Evolutionary conservation across 2,888 invertebrate species (phyloP), one percentile per base, ranked within the genome.

Genomic region (Lochmaea crataegi): DNA sequence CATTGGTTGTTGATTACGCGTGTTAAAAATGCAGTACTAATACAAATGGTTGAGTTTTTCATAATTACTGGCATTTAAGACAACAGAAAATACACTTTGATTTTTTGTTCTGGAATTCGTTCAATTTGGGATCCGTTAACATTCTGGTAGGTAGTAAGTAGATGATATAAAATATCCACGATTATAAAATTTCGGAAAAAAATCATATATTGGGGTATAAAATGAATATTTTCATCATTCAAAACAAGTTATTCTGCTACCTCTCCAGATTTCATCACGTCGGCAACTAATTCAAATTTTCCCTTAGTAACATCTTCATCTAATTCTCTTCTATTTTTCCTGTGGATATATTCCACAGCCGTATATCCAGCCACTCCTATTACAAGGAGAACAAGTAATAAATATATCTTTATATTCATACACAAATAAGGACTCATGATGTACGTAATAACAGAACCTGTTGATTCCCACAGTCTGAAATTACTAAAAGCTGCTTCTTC

Each of bases 401-500:
- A 87, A 82, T 91, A 91, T 7, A 96, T 85, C 82, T 96, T 96
- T 0, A 91, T 88, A 66, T 90, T 87, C 0, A 94, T 93, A 82
- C 94, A 94, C 6, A 96, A 86, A 82, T 92, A 92, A 2, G 94
- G 92, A 60, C 94, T 95, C 72, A 93, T 92, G 0, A 92, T 91
- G 81, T 96, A 97, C 1, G 95, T 93, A 70, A 96, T 90, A 14
- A 96, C 95, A 73, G 96, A 96, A 66, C 97, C 97, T 0, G 94
- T 91, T 0, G 96, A 93, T 86, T 97, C 96, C 96, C 96, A 97
- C 65, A 97, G 87, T 10, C 96, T 90, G 86, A 97, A 97, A 88
- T 96, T 97, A 77, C 96, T 95, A 86, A 95, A 97, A 0, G 96
- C 95, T 0, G 96, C 96, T 83, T 96, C 96, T 82, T 96, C 93